These are phyloP conservation scores for Athripsodes cinereus DNA, from an alignment of 2,888 invertebrate genomes.

Conservation along the genomic window DNA sequence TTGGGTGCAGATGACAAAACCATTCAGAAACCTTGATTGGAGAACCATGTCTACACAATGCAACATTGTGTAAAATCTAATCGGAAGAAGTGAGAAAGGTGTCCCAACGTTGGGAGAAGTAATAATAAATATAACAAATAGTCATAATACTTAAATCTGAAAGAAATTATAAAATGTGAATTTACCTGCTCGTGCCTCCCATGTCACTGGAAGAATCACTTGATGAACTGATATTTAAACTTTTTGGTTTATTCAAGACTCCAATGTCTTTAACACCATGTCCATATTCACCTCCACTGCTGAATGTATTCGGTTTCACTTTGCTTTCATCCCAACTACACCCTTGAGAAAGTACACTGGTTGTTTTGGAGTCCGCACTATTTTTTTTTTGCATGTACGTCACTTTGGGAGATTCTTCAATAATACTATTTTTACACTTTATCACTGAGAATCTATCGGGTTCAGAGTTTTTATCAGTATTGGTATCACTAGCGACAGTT, in stretches of 20 bases:
- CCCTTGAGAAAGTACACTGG: not conserved
- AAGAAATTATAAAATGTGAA: not conserved
- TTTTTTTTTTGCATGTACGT: constrained; percentile 21
- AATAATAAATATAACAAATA: no score
- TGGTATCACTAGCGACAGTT: not conserved
- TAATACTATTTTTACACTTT: not conserved
- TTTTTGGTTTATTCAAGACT: not conserved
- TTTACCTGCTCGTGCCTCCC: no score
- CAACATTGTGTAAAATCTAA: no score
- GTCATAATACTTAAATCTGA: no score
- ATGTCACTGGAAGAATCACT: not conserved
- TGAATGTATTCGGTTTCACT: not conserved
- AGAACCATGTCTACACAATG: no score
- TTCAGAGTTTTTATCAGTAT: not conserved
- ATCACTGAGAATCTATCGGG: no score
- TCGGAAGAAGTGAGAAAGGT: no score
- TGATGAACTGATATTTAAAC: not conserved
- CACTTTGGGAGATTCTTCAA: constrained; percentile 9
- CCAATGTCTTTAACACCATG: not conserved
- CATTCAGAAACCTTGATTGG: no score
- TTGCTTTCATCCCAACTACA: not conserved
- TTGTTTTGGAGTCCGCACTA: constrained; percentile 15
- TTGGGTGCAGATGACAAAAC: no score
- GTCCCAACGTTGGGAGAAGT: no score
- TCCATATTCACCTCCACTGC: not conserved